A percentile compares a stretch with the other conserved stretches of the same genome.
phyloP scores from a whole-genome alignment of 2,113 vertebrate species.

The Micronisus gabar region DNA sequence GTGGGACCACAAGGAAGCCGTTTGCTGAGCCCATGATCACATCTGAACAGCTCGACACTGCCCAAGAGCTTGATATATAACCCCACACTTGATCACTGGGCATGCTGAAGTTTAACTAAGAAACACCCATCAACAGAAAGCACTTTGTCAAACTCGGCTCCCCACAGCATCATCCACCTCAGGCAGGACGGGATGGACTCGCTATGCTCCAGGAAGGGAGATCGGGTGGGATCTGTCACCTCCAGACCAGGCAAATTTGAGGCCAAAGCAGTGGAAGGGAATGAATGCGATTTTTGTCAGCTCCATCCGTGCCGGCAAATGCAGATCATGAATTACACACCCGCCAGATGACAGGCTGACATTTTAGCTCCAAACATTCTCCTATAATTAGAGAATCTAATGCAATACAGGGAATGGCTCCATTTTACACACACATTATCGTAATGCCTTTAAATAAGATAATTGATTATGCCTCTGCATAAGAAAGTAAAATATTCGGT shows the following conservation, averaged over 20 bases:
- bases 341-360: conserved; percentile 79
- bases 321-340: conserved; percentile 78
- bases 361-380: conserved; percentile 81
- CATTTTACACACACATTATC: conserved; percentile 81
- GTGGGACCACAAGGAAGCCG: background rate
- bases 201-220: background rate
- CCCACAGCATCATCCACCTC: fast-evolving
- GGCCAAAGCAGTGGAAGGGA: conserved; percentile 45
- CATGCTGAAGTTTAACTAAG: background rate
- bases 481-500: conserved; percentile 79
- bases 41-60: background rate
- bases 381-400: conserved; percentile 84
- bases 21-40: background rate
- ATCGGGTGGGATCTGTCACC: background rate
- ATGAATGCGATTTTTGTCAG: conserved; percentile 66
- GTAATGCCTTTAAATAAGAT: conserved; percentile 83
- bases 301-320: conserved; percentile 69
- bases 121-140: background rate
- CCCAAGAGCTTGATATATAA: background rate
- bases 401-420: conserved; percentile 81
- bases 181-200: background rate
- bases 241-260: conserved; percentile 29
- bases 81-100: background rate
- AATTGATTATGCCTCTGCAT: conserved; percentile 83
- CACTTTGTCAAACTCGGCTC: background rate